Percentiles rank a stretch among this genome's conserved stretches.
phyloP scores from a whole-genome alignment of 2,797 vertebrate genomes.

The Crenichthys baileyi region DNA sequence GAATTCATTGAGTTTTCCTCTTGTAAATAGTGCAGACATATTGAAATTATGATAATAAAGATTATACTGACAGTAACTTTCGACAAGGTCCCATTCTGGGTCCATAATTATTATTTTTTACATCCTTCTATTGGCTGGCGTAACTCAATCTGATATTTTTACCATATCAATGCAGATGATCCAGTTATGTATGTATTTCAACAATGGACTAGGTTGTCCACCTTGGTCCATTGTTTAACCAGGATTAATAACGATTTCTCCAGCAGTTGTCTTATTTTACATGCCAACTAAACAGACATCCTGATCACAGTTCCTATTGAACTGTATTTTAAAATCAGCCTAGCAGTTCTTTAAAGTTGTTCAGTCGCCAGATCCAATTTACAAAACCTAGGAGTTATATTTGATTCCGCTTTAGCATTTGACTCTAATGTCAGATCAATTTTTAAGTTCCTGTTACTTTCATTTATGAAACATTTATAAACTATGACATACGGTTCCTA shows the following conservation, averaged over 20 bases:
- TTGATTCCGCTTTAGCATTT: not conserved
- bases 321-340: not conserved
- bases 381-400: no score
- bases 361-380: no score
- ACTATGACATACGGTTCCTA: not conserved
- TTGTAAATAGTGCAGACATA: not conserved
- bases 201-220: not conserved
- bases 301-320: not conserved
- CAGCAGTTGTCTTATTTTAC: not conserved
- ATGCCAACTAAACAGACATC: not conserved
- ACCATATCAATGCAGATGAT: not conserved
- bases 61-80: not conserved
- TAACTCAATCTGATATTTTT: not conserved
- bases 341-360: no score
- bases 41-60: not conserved
- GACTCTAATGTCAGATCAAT: not conserved
- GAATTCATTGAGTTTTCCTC: not conserved
- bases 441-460: not conserved
- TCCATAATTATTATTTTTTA: not conserved
- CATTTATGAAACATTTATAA: not conserved
- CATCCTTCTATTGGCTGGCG: not conserved
- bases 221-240: not conserved
- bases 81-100: not conserved
- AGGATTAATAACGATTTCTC: not conserved
- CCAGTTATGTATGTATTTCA: not conserved